phyloP scores from a whole-genome alignment of 1,140 invertebrate genomes.

The Hormaphis cornu region DNA sequence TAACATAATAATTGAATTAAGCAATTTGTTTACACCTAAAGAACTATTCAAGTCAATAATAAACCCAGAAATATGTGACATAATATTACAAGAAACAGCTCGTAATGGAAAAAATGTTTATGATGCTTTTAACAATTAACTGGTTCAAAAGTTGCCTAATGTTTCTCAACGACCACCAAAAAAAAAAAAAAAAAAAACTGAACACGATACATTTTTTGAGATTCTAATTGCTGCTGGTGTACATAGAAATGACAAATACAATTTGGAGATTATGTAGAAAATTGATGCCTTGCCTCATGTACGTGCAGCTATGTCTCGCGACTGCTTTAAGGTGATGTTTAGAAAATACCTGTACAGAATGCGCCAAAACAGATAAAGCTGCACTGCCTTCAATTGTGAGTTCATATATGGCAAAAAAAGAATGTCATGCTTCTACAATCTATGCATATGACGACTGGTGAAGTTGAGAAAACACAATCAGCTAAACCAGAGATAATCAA shows the following conservation, averaged over 20 bases:
- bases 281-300: background rate
- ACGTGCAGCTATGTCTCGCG: background rate
- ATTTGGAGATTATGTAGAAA: background rate
- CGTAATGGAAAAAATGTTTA: no score
- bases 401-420: no score
- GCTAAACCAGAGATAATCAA: slow-evolving; percentile 35
- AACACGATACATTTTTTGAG: background rate
- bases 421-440: no score
- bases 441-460: no score
- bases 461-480: background rate
- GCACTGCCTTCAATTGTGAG: background rate
- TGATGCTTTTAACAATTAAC: no score
- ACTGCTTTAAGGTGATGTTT: background rate
- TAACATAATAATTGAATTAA: no score
- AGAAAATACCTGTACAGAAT: background rate
- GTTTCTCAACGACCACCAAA: background rate
- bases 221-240: background rate
- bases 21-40: no score
- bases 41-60: no score
- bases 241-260: background rate
- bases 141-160: no score
- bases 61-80: no score
- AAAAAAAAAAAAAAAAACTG: background rate
- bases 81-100: no score
- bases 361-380: background rate